Evolutionary conservation across 2,888 invertebrate species (phyloP).

Genomic region (Phorcus lineatus): DNA sequence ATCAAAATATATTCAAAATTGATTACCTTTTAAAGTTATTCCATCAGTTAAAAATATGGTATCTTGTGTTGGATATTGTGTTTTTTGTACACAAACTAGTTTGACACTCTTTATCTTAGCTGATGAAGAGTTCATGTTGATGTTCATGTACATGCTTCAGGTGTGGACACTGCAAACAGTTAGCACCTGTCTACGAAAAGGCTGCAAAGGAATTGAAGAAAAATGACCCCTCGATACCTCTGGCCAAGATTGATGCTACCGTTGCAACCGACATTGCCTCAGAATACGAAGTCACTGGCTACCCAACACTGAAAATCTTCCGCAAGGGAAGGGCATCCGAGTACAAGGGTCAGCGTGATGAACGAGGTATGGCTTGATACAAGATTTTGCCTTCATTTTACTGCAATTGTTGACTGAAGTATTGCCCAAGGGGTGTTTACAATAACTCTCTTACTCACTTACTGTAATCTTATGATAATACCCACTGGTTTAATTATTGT

Average conservation of each 20-base stretch:
- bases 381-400: background rate
- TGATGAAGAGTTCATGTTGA: background rate
- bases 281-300: conserved; percentile 77
- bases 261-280: conserved; percentile 76
- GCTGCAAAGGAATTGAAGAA: conserved; percentile 76
- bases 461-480: no score
- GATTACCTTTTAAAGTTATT: no score
- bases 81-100: no score
- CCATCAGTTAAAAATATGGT: no score
- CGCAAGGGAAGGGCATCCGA: conserved; percentile 75
- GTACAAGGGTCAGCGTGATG: conserved; percentile 77
- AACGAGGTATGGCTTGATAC: conserved; percentile 68
- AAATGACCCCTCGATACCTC: conserved; percentile 74
- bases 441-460: no score
- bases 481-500: no score
- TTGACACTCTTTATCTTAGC: no score
- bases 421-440: no score
- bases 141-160: conserved; percentile 55
- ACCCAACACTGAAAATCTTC: conserved; percentile 79
- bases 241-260: conserved; percentile 79
- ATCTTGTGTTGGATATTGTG: no score
- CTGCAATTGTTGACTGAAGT: no score
- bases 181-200: conserved; percentile 78
- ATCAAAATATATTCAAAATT: no score
- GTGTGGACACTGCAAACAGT: conserved; percentile 78